A percentile compares a stretch with the other conserved stretches of the same genome.
Conservation (phyloP, 1,140 invertebrate genomes). For the Conopomorpha cramerella region DNA sequence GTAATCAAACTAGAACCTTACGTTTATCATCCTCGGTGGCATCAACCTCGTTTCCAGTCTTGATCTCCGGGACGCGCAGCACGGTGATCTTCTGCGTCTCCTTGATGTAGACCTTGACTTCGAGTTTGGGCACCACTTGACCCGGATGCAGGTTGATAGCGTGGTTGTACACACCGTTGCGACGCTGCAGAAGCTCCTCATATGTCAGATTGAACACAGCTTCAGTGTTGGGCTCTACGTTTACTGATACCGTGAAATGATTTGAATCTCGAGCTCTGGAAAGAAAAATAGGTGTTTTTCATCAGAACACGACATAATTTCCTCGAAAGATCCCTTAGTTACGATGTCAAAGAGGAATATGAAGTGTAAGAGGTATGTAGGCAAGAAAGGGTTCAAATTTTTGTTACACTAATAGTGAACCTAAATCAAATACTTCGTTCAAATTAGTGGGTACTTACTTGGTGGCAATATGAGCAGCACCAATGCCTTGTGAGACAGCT, state of each 20-base stretch:
- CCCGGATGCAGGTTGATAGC: conserved; percentile 66
- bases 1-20: too few species aligned
- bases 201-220: conserved; percentile 68
- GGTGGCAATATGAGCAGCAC: conserved; percentile 64
- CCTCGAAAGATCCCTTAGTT: too few species aligned
- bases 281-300: too few species aligned
- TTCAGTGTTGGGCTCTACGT: conserved; percentile 63
- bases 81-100: conserved; percentile 62
- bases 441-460: conserved; percentile 31
- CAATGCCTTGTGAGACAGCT: conserved; percentile 63
- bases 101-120: conserved; percentile 62
- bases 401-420: too few species aligned
- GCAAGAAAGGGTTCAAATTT: too few species aligned
- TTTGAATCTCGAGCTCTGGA: conserved; percentile 68
- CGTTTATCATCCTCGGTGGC: conserved; percentile 48
- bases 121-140: conserved; percentile 60
- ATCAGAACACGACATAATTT: too few species aligned
- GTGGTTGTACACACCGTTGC: conserved; percentile 65
- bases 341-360: too few species aligned
- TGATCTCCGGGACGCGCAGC: conserved; percentile 63
- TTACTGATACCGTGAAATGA: conserved; percentile 64
- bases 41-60: conserved; percentile 63
- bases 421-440: conserved; percentile 1
- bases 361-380: too few species aligned
- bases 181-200: conserved; percentile 65